Percentiles rank a stretch among this genome's conserved stretches.
phyloP scores from a whole-genome alignment of 2,888 invertebrate species.

The Apotomis turbidana region DNA sequence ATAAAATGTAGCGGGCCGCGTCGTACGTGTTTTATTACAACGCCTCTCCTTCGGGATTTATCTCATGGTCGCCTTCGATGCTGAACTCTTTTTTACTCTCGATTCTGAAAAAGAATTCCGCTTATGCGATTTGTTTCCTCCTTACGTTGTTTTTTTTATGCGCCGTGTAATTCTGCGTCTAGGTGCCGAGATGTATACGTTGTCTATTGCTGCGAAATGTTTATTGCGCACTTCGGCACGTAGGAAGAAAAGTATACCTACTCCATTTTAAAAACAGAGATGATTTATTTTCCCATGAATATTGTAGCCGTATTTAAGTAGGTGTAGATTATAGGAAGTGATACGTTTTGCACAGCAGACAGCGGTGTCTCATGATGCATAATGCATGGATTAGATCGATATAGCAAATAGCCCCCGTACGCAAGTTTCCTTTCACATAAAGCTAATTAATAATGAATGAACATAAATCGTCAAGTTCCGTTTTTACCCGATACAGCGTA shows the following conservation, averaged over 20 bases:
- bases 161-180: constrained; percentile 44
- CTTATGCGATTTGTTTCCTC: constrained; percentile 64
- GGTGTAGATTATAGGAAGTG: constrained; percentile 25
- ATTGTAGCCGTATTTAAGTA: constrained; percentile 11
- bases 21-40: constrained; percentile 82
- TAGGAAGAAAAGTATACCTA: constrained; percentile 15
- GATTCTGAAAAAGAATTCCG: constrained; percentile 66
- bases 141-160: constrained; percentile 55
- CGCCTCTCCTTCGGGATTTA: constrained; percentile 78
- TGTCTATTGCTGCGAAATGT: constrained; percentile 19
- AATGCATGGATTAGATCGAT: constrained; percentile 32
- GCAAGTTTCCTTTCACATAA: constrained; percentile 42
- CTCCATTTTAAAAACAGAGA: constrained; percentile 8
- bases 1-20: constrained; percentile 80
- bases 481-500: constrained; percentile 41
- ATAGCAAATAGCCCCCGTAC: constrained; percentile 40
- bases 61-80: constrained; percentile 66
- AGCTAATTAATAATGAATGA: constrained; percentile 42
- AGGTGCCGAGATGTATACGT: constrained; percentile 38
- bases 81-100: constrained; percentile 63
- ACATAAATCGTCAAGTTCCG: constrained; percentile 42
- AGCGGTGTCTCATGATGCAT: constrained; percentile 35
- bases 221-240: constrained; percentile 21
- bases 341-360: constrained; percentile 25
- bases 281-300: constrained; percentile 10